Conservation (phyloP, 1,140 invertebrate species). For the Saccostrea echinata region DNA sequence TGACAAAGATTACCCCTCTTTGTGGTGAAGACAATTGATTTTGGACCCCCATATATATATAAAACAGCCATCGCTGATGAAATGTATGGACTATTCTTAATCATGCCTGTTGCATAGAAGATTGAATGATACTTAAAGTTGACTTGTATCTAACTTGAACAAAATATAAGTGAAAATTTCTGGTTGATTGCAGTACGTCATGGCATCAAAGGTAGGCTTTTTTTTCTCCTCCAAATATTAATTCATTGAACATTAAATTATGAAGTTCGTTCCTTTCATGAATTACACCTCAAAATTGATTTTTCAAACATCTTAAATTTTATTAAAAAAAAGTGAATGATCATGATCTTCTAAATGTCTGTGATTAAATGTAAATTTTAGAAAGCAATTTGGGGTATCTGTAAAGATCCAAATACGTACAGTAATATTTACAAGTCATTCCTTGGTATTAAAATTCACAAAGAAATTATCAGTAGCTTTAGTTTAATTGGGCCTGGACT, state of each 20-base stretch:
- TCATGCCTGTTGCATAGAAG: neutral
- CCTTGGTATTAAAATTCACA: too few species aligned
- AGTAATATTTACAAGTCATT: too few species aligned
- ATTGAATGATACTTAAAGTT: neutral
- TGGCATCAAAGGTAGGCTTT: neutral
- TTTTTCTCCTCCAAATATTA: neutral
- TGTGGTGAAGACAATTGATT: constrained; percentile 20
- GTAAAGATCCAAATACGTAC: too few species aligned
- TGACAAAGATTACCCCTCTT: constrained; percentile 3
- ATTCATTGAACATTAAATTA: neutral
- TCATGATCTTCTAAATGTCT: too few species aligned
- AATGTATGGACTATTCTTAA: neutral
- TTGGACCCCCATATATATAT: constrained; percentile 9
- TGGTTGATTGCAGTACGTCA: neutral
- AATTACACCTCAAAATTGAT: too few species aligned
- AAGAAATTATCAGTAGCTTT: too few species aligned
- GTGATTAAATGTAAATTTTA: too few species aligned
- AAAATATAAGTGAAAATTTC: neutral
- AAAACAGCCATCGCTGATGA: neutral
- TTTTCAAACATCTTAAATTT: too few species aligned
- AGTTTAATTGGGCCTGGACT: too few species aligned
- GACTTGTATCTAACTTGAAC: neutral
- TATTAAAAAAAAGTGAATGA: too few species aligned
- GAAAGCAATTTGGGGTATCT: too few species aligned
- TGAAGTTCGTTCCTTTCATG: too few species aligned